Base-by-base conservation (phyloP, 2,888 invertebrate genomes). In the Tenthredo notha region DNA sequence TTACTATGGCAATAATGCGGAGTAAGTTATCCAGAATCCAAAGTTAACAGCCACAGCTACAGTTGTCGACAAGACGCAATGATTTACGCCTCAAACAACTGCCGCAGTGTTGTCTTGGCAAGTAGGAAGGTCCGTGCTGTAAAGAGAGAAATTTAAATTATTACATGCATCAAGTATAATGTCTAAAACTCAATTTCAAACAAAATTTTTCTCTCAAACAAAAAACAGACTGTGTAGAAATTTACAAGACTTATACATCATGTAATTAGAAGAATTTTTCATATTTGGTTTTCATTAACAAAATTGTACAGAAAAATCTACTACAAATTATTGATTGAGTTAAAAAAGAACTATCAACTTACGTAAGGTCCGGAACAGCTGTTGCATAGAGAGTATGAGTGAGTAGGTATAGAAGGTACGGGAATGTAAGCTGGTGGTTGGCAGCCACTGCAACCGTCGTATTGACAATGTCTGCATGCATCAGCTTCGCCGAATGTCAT, bases 401-500 rank as follows among this genome's bases (percentile, higher is more conserved):
- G 77, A 9, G 50, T 7, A 40, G 82, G 82, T 33, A 78, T 3
- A 58, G 80, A 21, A 21, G 83, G 70, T 40, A 80, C 12, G 37
- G 80, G 0, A 3, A 74, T 21, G 72, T 74, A 74, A 4, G 40
- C 5, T 74, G 74, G 0, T 33, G 12, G 15, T 15, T 25, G 29
- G 37, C 67, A 33, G 7, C 85, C 61, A 29, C 54, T 25, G 25
- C 78, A 87, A 5, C 15, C 0, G 9, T 84, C 54, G 5, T 40
- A 15, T 1, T 86, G 84, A 18, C 88, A 87, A 50, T 65, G 85
- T n/a, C 72, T 85, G 40, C 87, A 87, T n/a, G 87, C 88, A 29
- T 86, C 85, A 4, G 37, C 37, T 12, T 61, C 43, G 18, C 84
- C 80, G 54, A 87, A 40, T 37, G 54, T 65, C 12, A 82, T 54